Evolutionary conservation across 2,888 invertebrate genomes (phyloP), one percentile per base, ranked within the genome.

Genomic region (Microdon myrmicae): DNA sequence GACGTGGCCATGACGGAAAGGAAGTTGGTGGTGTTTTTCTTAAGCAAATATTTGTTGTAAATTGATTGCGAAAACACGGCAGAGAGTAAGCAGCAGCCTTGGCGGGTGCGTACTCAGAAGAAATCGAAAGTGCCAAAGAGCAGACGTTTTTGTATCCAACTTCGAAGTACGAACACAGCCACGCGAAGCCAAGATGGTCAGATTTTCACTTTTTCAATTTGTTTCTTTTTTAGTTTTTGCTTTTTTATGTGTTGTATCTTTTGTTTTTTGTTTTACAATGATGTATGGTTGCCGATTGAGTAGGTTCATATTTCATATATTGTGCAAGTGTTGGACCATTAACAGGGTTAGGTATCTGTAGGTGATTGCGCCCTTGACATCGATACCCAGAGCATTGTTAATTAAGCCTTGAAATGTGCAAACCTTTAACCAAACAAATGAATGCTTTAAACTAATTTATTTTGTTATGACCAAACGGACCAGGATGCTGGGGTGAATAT

Each of bases 1-100:
- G n/a, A 22, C 26, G 51, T 14, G 17, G 25, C 49, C 26, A 26
- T 56, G 43, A 61, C 32, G 44, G 44, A 19, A 53, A 64, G 58
- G 64, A 64, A 64, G 47, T 37, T 41, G n/a, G n/a, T n/a, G n/a
- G n/a, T n/a, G n/a, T n/a, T n/a, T n/a, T 58, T 58, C 47, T 56
- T 58, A 58, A 64, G 58, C 47, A 47, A 58, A 56, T 56, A 35
- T 45, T 45, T 37, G 41, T 39, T 26, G 48, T 29, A 49, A 61
- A 56, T 56, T 44, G 44, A 35, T 61, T 56, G 56, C 49, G 35
- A 49, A 61, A 61, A 61, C 48, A 60, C 13, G 17, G 41, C 16
- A 34, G 26, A 32, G 41, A 12, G n/a, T 13, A 22, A 12, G 25
- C 29, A 29, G 4, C 16, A 37, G 22, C 29, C 12, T 8, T 1